phyloP scores from a whole-genome alignment of 1,140 invertebrate genomes.

The Whitmania pigra region DNA sequence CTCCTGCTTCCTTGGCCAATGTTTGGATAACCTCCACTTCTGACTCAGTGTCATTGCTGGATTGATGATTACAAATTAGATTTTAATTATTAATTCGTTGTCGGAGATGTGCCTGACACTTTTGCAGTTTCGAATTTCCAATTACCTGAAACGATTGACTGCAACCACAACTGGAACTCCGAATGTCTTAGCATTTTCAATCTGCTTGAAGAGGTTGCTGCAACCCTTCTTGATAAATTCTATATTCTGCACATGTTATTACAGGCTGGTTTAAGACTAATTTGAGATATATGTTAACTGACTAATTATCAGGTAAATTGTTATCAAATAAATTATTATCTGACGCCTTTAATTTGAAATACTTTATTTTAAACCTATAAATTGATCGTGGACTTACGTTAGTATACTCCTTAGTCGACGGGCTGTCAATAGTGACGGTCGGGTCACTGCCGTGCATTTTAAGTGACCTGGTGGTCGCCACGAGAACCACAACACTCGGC shows the following conservation, averaged over 20 bases:
- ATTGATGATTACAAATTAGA: not conserved
- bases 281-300: no score
- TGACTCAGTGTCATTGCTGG: conserved; percentile 68
- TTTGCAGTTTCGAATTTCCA: no score
- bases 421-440: conserved; percentile 65
- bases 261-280: no score
- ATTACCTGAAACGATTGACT: conserved; percentile 68
- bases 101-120: no score
- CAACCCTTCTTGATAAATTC: conserved; percentile 72
- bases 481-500: conserved; percentile 83
- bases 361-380: no score
- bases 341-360: no score
- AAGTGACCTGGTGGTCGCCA: conserved; percentile 79
- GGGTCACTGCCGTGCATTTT: conserved; percentile 99
- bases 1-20: conserved; percentile 60
- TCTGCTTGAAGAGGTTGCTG: conserved; percentile 82
- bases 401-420: conserved; percentile 68
- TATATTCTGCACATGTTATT: conserved; percentile 50
- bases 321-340: no score
- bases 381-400: no score
- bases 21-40: conserved; percentile 70
- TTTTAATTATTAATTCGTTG: not conserved
- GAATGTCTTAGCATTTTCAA: conserved; percentile 76
- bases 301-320: no score
- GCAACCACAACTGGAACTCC: conserved; percentile 89